phyloP scores from a whole-genome alignment of 2,888 invertebrate genomes.

The Oscheius onirici region DNA sequence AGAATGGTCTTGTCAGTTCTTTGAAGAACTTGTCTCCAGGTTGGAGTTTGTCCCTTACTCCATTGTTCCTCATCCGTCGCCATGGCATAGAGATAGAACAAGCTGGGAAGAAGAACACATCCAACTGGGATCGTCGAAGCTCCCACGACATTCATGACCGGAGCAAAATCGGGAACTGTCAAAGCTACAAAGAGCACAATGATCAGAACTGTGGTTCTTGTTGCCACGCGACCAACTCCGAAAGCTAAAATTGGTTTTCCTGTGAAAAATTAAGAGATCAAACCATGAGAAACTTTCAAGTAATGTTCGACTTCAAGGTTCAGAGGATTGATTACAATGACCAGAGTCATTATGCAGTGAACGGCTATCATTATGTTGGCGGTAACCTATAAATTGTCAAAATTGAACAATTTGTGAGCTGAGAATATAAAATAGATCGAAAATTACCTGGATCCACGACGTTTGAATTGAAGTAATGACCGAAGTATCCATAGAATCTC shows the following conservation, averaged over 20 bases:
- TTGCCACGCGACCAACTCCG: constrained; percentile 58
- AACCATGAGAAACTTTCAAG: constrained; percentile 61
- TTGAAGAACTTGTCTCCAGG: constrained; percentile 54
- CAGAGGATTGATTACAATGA: constrained; percentile 68
- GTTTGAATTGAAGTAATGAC: constrained; percentile 65
- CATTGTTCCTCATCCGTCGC: constrained; percentile 60
- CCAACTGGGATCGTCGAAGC: constrained; percentile 62
- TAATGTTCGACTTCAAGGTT: constrained; percentile 69
- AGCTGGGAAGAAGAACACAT: constrained; percentile 62
- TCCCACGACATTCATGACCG: constrained; percentile 64
- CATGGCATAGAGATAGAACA: constrained; percentile 58
- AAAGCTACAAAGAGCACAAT: constrained; percentile 62
- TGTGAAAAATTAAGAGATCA: constrained; percentile 7
- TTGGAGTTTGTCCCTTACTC: constrained; percentile 55
- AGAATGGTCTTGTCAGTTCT: constrained; percentile 58
- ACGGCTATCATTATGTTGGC: constrained; percentile 70
- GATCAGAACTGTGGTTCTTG: constrained; percentile 58
- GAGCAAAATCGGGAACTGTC: constrained; percentile 66
- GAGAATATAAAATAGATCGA: no score
- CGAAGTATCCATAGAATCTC: constrained; percentile 62
- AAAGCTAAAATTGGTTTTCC: constrained; percentile 52
- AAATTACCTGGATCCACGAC: constrained; percentile 55
- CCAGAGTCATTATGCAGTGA: constrained; percentile 69
- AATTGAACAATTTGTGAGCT: no score
- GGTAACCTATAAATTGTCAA: no score